A percentile compares a stretch with the other conserved stretches of the same genome.
These are phyloP conservation scores for Mythimna loreyi DNA, from an alignment of 2,888 invertebrate species.

Conservation along the genomic window DNA sequence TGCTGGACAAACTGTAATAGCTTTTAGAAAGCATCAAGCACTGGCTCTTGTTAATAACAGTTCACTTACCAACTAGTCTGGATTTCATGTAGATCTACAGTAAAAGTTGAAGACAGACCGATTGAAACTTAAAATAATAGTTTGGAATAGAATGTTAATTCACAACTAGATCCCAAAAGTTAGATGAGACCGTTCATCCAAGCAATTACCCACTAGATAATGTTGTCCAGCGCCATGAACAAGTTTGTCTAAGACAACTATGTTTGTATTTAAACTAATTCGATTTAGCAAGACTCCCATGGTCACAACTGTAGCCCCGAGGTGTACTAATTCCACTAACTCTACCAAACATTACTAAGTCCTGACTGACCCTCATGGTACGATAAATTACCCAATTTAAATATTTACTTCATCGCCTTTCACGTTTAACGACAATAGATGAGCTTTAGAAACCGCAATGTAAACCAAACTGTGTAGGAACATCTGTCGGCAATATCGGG, in stretches of 20 bases:
- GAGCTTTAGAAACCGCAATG: not conserved
- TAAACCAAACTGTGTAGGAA: not conserved
- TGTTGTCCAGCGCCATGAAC: not conserved
- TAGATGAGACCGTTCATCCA: not conserved
- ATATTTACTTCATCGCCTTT: conserved; percentile 3
- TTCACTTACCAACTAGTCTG: not conserved
- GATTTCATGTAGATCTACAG: not conserved
- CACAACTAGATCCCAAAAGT: not conserved
- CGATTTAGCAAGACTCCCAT: not conserved
- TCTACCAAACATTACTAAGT: conserved; percentile 4
- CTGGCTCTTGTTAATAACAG: not conserved
- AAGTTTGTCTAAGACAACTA: not conserved
- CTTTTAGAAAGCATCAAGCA: not conserved
- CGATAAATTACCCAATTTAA: conserved; percentile 15
- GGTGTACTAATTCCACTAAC: not conserved
- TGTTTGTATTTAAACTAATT: conserved; percentile 19
- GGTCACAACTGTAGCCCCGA: not conserved
- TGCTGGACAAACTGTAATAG: not conserved
- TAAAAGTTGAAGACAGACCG: not conserved
- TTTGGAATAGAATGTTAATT: conserved; percentile 2
- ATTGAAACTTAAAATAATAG: not conserved
- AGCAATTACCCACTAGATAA: not conserved
- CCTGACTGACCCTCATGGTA: not conserved
- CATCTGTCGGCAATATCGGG: not conserved
- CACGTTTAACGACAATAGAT: conserved; percentile 1